Conservation (phyloP, 2,797 vertebrate genomes). For the Jordanella pulchra region DNA sequence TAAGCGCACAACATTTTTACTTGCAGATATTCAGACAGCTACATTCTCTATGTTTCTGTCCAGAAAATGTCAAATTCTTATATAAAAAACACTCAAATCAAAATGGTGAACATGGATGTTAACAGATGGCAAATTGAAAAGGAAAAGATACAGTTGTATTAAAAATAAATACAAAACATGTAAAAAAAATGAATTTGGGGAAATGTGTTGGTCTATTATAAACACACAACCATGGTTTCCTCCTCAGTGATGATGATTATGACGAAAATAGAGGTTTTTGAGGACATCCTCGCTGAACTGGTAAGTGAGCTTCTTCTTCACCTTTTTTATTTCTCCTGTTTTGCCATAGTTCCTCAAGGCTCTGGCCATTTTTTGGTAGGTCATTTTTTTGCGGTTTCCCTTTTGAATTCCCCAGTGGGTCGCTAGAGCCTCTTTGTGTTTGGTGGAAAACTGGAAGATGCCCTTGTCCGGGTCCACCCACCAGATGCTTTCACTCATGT, state of each 20-base stretch:
- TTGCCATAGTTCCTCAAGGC: conserved; percentile 97
- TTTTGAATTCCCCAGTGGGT: conserved; percentile 95
- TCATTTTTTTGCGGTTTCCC: conserved; percentile 98
- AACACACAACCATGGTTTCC: conserved; percentile 17
- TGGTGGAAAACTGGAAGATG: conserved; percentile 98
- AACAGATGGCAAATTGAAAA: conserved; percentile 7
- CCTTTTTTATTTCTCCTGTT: conserved; percentile 96
- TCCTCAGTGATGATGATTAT: conserved; percentile 53
- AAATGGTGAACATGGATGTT: conserved; percentile 22
- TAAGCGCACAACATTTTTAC: conserved; percentile 20
- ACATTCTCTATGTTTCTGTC: conserved; percentile 1
- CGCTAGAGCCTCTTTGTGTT: conserved; percentile 94
- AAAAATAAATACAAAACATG: conserved; percentile 61
- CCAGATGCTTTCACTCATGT: conserved; percentile 99
- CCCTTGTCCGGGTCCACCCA: conserved; percentile 98
- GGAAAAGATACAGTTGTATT: conserved; percentile 2
- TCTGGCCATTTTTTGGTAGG: conserved; percentile 98
- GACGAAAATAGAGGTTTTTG: conserved; percentile 60
- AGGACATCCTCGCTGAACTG: conserved; percentile 96
- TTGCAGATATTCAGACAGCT: conserved; percentile 22
- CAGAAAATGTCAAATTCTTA: neutral
- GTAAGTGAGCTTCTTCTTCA: conserved; percentile 98
- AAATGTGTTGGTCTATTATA: conserved; percentile 33
- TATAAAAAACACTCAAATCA: conserved; percentile 17
- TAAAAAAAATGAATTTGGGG: conserved; percentile 19